These are phyloP conservation scores for Orthonyx spaldingii DNA, from an alignment of 2,113 vertebrate species.

Conservation along the genomic window DNA sequence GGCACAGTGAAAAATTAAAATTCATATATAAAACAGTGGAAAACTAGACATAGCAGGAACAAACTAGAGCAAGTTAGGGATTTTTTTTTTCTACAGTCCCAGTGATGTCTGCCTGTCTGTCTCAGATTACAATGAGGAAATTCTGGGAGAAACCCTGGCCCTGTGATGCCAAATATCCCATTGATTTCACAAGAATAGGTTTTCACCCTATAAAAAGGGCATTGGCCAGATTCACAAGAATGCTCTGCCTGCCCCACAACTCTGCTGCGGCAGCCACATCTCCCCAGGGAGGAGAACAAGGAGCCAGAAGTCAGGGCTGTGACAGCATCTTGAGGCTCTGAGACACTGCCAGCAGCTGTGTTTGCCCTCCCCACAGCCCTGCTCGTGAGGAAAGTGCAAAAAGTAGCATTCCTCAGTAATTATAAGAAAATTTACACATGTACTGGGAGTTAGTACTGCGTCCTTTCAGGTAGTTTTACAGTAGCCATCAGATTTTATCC, in stretches of 20 bases:
- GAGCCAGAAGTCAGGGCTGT: not conserved
- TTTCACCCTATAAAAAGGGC: slow-evolving; percentile 50
- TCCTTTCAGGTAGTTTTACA: slow-evolving; percentile 20
- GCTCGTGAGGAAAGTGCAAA: not conserved
- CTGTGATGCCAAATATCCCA: not conserved
- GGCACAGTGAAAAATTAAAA: not conserved
- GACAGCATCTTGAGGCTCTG: not conserved
- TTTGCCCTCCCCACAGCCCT: not conserved
- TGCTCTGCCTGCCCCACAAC: not conserved
- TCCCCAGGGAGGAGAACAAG: fast-evolving
- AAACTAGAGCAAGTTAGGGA: not conserved
- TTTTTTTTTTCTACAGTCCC: not conserved
- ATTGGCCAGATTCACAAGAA: slow-evolving; percentile 19
- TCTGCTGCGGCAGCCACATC: fast-evolving
- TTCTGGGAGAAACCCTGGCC: not conserved
- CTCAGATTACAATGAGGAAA: not conserved
- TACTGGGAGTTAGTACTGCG: not conserved
- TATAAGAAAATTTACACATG: not conserved
- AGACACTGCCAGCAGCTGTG: fast-evolving
- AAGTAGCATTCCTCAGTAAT: not conserved
- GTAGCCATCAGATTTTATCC: slow-evolving; percentile 13
- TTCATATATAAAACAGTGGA: not conserved
- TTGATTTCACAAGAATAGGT: slow-evolving; percentile 6
- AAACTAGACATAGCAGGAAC: not conserved
- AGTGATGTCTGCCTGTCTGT: not conserved